phyloP scores from a whole-genome alignment of 53 echinoderm and acorn worm genomes.

The Temnopleurus reevesii region DNA sequence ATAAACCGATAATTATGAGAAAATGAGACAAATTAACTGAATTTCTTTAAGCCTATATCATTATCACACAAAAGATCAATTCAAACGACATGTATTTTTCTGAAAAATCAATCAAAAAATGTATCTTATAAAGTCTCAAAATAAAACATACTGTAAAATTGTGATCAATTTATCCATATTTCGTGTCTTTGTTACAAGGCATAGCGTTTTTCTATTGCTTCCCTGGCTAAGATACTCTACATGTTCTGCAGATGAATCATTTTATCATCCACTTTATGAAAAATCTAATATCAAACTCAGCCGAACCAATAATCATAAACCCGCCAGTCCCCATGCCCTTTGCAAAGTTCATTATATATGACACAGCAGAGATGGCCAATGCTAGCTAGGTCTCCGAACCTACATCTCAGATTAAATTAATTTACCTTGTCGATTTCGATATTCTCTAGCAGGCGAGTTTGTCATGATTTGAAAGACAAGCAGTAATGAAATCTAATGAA shows the following conservation, averaged over 20 bases:
- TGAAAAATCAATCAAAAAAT: too few species aligned
- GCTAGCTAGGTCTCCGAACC: neutral
- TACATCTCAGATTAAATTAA: conserved; percentile 1
- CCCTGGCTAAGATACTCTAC: neutral
- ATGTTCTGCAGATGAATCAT: neutral
- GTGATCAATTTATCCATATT: too few species aligned
- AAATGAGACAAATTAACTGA: too few species aligned
- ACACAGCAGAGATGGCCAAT: neutral
- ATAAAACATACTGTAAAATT: neutral
- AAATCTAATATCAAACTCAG: neutral
- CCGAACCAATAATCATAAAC: neutral
- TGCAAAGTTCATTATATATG: neutral
- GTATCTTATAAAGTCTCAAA: too few species aligned
- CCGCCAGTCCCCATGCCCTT: neutral
- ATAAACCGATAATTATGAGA: neutral
- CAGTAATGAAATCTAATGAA: conserved; percentile 13
- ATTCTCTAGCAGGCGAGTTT: conserved; percentile 14
- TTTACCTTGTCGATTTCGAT: conserved; percentile 26
- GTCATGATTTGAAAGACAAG: conserved; percentile 14
- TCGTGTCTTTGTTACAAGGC: too few species aligned
- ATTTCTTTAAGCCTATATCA: too few species aligned
- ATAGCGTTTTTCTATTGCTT: too few species aligned
- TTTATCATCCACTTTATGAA: neutral
- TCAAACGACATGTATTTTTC: too few species aligned
- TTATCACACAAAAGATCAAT: too few species aligned